Evolutionary conservation across 2,797 vertebrate genomes (phyloP).

Genomic region (Meriones psammophilus): DNA sequence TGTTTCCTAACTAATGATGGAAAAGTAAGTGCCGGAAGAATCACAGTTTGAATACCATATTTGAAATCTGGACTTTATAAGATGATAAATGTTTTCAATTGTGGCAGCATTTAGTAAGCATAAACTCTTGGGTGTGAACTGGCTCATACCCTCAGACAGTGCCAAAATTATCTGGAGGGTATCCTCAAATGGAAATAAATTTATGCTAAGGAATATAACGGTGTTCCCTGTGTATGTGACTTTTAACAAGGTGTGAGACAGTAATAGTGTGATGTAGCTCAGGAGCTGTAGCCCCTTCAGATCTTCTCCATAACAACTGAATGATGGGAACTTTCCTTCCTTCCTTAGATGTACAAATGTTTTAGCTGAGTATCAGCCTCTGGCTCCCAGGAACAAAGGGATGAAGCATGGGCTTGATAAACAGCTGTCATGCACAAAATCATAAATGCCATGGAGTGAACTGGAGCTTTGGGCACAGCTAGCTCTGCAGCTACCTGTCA

Average conservation of each 20-base stretch:
- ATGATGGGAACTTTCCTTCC: neutral
- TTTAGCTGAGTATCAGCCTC: neutral
- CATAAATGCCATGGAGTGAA: neutral
- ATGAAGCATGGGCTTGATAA: neutral
- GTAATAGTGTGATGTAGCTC: neutral
- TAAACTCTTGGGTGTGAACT: neutral
- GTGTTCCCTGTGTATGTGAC: neutral
- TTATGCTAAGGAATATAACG: neutral
- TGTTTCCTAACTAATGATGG: neutral
- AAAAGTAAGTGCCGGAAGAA: neutral
- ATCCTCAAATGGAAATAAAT: neutral
- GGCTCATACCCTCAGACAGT: rapidly evolving
- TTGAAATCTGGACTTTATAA: neutral
- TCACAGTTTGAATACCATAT: neutral
- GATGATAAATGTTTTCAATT: neutral
- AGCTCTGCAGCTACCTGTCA: neutral
- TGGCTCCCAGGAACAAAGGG: neutral
- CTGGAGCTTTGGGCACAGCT: neutral
- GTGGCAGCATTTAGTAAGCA: no score
- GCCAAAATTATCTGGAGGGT: neutral
- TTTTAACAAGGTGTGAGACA: neutral
- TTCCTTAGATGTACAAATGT: neutral
- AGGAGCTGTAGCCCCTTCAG: neutral
- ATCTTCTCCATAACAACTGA: neutral
- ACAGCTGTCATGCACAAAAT: neutral